Evolutionary conservation across 1,140 invertebrate genomes (phyloP).

Genomic region (Oedothorax gibbosus): DNA sequence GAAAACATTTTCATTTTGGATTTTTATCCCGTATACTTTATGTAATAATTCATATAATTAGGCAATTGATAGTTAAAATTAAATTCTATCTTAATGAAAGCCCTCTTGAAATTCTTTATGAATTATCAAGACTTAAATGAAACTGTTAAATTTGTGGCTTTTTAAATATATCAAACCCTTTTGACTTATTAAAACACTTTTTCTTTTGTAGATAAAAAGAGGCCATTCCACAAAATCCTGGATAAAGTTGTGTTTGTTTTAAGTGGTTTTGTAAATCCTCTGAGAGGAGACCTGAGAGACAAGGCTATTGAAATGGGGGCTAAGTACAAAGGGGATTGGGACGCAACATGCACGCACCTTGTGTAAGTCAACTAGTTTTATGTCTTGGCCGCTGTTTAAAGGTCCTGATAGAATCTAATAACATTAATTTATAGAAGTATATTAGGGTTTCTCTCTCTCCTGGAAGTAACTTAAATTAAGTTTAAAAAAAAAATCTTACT

Average conservation of each 20-base stretch:
- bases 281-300: conserved; percentile 76
- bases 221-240: conserved; percentile 74
- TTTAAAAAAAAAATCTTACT: too few relatives aligned
- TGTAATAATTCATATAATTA: too few relatives aligned
- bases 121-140: too few relatives aligned
- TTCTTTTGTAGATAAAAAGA: conserved; percentile 62
- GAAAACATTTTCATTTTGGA: too few relatives aligned
- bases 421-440: too few relatives aligned
- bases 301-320: conserved; percentile 83
- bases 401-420: too few relatives aligned
- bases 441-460: too few relatives aligned
- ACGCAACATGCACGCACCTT: conserved; percentile 81
- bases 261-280: conserved; percentile 88
- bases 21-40: too few relatives aligned
- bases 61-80: neutral
- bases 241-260: conserved; percentile 81
- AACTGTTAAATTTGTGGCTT: too few relatives aligned
- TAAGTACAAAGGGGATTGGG: conserved; percentile 82
- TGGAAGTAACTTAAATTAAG: too few relatives aligned
- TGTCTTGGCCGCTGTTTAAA: neutral
- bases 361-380: conserved; percentile 74
- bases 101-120: neutral
- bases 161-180: too few relatives aligned
- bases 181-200: neutral
- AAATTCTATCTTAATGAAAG: neutral